phyloP scores from a whole-genome alignment of 2,797 vertebrate genomes.

The Ctenosaura bakeri region DNA sequence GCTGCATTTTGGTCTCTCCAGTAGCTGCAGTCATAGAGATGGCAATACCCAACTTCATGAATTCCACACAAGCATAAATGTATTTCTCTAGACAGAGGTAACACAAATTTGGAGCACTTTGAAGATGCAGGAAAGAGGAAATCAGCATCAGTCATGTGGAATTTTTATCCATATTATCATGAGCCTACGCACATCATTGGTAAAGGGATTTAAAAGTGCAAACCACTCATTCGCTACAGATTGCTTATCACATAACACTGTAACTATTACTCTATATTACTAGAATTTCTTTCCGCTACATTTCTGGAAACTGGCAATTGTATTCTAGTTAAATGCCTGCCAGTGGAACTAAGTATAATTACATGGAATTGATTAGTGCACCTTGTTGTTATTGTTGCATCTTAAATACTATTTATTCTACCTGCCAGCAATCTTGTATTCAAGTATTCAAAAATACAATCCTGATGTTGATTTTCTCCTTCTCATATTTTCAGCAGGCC shows the following conservation, averaged over 20 bases:
- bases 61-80: too few species aligned
- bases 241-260: neutral
- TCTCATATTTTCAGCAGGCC: neutral
- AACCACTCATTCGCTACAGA: neutral
- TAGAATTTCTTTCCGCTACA: neutral
- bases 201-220: neutral
- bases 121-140: too few species aligned
- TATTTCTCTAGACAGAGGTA: too few species aligned
- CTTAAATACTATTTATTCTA: neutral
- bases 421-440: neutral
- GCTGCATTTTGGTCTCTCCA: neutral
- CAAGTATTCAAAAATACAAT: too few species aligned
- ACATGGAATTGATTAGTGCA: neutral
- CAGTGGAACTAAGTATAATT: neutral
- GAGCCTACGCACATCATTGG: neutral
- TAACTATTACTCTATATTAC: neutral
- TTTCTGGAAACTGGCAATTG: neutral
- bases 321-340: neutral
- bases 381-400: neutral
- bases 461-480: neutral
- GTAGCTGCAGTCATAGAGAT: neutral
- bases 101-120: too few species aligned
- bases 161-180: neutral
- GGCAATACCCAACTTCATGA: neutral
- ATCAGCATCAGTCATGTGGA: neutral